These are phyloP conservation scores for Ceratosolen fusciceps DNA, from an alignment of 1,140 invertebrate species.

Conservation along the genomic window DNA sequence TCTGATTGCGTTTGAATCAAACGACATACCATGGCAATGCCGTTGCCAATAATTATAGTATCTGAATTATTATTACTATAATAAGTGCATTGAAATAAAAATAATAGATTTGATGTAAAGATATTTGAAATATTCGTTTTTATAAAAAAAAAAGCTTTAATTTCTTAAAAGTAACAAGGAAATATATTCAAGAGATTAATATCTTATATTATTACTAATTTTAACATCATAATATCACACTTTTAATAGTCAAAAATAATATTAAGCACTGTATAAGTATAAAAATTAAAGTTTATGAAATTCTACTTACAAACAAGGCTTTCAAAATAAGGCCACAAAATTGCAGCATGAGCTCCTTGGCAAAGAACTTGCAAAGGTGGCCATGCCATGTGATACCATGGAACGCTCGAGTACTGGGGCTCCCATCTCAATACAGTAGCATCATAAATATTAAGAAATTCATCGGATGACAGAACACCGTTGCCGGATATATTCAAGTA, in stretches of 20 bases:
- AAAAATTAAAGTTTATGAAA: too few relatives aligned
- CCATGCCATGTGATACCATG: slow-evolving; percentile 80
- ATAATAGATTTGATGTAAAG: not conserved
- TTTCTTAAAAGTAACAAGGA: not conserved
- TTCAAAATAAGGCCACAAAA: slow-evolving; percentile 82
- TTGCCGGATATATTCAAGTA: slow-evolving; percentile 80
- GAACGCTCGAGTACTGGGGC: slow-evolving; percentile 76
- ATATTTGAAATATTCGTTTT: not conserved
- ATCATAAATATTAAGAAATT: slow-evolving; percentile 87
- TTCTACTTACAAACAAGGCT: slow-evolving; percentile 78
- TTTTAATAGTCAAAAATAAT: too few relatives aligned
- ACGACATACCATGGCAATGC: slow-evolving; percentile 78
- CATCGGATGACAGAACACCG: slow-evolving; percentile 78
- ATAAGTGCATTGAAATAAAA: not conserved
- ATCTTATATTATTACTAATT: not conserved
- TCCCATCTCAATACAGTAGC: slow-evolving; percentile 82
- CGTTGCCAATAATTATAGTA: slow-evolving; percentile 78
- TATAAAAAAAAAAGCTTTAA: not conserved
- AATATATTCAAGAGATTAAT: not conserved
- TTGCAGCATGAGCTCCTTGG: slow-evolving; percentile 75
- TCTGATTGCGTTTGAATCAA: slow-evolving; percentile 69
- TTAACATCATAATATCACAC: too few relatives aligned
- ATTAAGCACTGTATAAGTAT: too few relatives aligned
- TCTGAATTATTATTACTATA: slow-evolving; percentile 69
- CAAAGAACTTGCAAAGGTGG: slow-evolving; percentile 76